Percentiles rank a stretch among this genome's conserved stretches.
These are phyloP conservation scores for Geopemphigus sp. DNA, from an alignment of 1,140 invertebrate species.

Conservation along the genomic window DNA sequence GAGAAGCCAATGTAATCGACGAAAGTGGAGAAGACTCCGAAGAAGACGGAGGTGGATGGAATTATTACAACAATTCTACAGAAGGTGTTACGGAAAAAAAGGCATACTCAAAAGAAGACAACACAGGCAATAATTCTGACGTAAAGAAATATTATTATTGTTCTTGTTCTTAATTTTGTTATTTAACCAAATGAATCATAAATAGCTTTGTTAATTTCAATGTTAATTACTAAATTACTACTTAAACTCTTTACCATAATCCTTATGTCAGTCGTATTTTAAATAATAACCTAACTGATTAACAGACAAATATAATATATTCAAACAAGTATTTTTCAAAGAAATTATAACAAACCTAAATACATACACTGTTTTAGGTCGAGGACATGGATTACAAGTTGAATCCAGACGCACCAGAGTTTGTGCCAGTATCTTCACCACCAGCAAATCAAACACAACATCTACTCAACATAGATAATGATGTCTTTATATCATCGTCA, in stretches of 20 bases:
- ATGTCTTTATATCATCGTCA: conserved; percentile 51
- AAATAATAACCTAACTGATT: not conserved
- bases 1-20: conserved; percentile 42
- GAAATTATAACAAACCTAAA: not conserved
- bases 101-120: conserved; percentile 59
- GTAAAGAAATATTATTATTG: conserved; percentile 29
- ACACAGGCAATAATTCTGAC: conserved; percentile 16
- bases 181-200: not conserved
- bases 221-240: conserved; percentile 1
- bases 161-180: no score
- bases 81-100: conserved; percentile 52
- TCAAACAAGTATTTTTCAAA: not conserved
- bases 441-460: not conserved
- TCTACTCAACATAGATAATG: conserved; percentile 8
- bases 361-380: not conserved
- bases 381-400: conserved; percentile 65
- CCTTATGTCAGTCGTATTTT: no score
- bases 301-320: not conserved
- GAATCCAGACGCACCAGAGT: conserved; percentile 72
- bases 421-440: conserved; percentile 62
- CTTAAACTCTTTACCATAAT: not conserved
- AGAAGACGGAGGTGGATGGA: conserved; percentile 36
- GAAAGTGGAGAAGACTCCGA: conserved; percentile 47
- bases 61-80: conserved; percentile 54
- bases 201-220: not conserved